Base-by-base conservation (phyloP, 1,140 invertebrate species). In the Elysia chlorotica region DNA sequence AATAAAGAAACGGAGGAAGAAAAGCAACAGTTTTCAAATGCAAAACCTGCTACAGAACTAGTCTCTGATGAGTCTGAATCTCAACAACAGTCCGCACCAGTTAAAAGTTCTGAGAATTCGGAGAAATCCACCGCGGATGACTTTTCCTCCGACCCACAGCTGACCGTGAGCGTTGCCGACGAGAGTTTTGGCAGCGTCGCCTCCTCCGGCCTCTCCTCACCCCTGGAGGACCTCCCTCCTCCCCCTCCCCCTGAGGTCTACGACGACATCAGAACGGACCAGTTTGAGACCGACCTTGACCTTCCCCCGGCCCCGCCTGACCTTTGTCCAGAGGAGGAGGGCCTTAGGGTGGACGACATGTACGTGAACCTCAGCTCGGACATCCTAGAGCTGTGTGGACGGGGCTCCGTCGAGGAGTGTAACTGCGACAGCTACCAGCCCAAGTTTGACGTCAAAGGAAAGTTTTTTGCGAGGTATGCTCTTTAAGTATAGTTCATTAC, bases 221-320 rank as follows among this genome's bases (percentile, higher is more conserved):
- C 30, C 3, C 4, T 17, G 33, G 36, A 48, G n/a, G 57, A 62
- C 38, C 28, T 63, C 1, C 69, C 69, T 2, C 69, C 69, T 2
- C 69, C 69, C 2, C 69, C 69, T 19, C 69, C 69, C 35, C 67
- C 67, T 31, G 69, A 71, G 33, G 33, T 59, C 1, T 68, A 54
- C 41, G 23, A 6, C 6, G 41, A 54, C 17, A 53, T 56, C 4
- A 48, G 59, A 59, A 25, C 48, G 28, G 48, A 67, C n/a, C 25
- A 54, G 14, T 59, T 38, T 37, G 54, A 23, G 28, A 3, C 28
- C 21, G 65, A 67, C 41, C 35, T 59, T 17, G 5, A 2, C 31
- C 54, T 69, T 4, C 67, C 67, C 23, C 67, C 67, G 3, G 54
- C 67, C 1, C 66, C 66, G 2, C 5, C 31, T 23, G 66, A 69